A percentile compares a stretch with the other conserved stretches of the same genome.
Evolutionary conservation across 2,888 invertebrate genomes (phyloP).

Genomic region (Neoscelio sp.): DNA sequence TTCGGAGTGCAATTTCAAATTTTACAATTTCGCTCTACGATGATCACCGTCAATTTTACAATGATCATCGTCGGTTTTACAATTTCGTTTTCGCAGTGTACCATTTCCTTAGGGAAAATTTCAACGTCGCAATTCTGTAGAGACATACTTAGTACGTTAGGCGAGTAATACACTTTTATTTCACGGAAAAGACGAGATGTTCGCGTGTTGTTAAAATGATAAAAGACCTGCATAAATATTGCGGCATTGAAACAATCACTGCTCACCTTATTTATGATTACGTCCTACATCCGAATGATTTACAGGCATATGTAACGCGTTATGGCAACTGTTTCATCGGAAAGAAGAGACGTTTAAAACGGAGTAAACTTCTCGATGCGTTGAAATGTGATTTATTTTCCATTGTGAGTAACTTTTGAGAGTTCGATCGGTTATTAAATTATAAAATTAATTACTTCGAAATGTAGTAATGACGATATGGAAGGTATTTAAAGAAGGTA

Average conservation of each 20-base stretch:
- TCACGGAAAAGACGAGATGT: background rate
- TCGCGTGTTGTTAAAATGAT: constrained; percentile 2
- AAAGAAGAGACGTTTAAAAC: constrained; percentile 7
- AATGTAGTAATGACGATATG: no score
- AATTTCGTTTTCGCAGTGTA: no score
- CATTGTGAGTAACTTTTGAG: background rate
- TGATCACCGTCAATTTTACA: no score
- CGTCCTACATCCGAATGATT: constrained; percentile 30
- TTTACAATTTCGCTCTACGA: no score
- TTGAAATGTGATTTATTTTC: background rate
- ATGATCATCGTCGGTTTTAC: no score
- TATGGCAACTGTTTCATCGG: constrained; percentile 14
- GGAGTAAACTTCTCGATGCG: background rate
- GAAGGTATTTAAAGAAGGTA: no score
- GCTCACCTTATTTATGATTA: constrained; percentile 23
- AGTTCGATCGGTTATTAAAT: background rate
- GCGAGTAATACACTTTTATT: no score
- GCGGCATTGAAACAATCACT: constrained; percentile 20
- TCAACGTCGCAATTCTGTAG: no score
- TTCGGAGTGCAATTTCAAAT: no score
- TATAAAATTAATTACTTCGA: background rate
- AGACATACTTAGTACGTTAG: no score
- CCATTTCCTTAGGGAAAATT: no score
- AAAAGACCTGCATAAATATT: constrained; percentile 11
- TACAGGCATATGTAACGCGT: constrained; percentile 10